A percentile compares a stretch with the other conserved stretches of the same genome.
Conservation (phyloP, 2,113 vertebrate genomes). For the Phaethornis superciliosus region DNA sequence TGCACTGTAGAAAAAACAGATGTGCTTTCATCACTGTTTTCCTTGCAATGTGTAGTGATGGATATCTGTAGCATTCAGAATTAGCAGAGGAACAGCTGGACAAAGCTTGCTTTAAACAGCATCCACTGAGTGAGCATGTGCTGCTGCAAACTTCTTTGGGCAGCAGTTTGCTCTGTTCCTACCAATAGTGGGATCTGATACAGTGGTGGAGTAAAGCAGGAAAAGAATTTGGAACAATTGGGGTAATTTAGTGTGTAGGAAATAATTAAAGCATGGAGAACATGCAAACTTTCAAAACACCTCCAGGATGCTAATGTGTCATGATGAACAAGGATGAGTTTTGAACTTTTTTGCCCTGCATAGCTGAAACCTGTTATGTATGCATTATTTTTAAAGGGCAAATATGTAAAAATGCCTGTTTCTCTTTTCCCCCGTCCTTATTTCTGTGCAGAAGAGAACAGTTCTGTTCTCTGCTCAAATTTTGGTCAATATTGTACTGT, state of each 20-base stretch:
- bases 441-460: background rate
- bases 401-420: background rate
- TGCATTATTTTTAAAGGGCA: background rate
- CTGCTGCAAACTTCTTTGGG: constrained; percentile 6
- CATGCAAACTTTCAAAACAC: background rate
- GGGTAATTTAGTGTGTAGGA: background rate
- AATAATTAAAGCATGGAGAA: background rate
- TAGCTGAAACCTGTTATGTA: background rate
- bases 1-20: background rate
- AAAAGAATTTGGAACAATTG: background rate
- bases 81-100: constrained; percentile 71
- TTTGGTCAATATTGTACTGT: background rate
- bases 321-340: background rate
- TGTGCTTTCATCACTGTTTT: background rate
- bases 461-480: background rate
- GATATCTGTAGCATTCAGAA: constrained; percentile 59
- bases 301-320: background rate
- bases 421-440: background rate
- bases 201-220: background rate
- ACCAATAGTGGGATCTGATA: background rate
- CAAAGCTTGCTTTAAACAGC: constrained; percentile 40
- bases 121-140: constrained; percentile 17
- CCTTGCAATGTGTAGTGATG: constrained; percentile 27
- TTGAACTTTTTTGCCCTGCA: background rate
- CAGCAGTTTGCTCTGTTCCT: background rate